phyloP scores from a whole-genome alignment of 2,888 invertebrate genomes.

The Drosophila siamana region DNA sequence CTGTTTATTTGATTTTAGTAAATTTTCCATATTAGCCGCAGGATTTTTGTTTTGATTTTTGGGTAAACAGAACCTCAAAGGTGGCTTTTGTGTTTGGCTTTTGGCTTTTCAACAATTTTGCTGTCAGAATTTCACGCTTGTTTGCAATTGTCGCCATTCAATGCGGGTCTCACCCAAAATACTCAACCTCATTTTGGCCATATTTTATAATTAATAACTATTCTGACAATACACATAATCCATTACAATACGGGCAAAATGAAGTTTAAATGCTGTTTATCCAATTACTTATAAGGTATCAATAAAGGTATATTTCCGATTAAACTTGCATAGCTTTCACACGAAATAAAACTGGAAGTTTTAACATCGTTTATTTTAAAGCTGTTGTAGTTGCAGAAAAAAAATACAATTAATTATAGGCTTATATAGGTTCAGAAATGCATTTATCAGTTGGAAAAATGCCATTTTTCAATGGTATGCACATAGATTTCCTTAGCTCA shows the following conservation, averaged over 20 bases:
- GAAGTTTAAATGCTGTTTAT: background rate
- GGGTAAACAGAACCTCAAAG: slow-evolving; percentile 69
- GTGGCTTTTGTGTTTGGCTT: slow-evolving; percentile 77
- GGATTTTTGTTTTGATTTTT: slow-evolving; percentile 54
- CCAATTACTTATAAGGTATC: no score
- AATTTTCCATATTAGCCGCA: slow-evolving; percentile 65
- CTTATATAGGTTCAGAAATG: background rate
- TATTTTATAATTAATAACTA: slow-evolving; percentile 42
- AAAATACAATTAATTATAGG: background rate
- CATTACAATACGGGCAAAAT: background rate
- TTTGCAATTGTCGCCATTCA: slow-evolving; percentile 58
- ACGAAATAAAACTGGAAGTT: no score
- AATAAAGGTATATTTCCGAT: no score
- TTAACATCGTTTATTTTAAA: background rate
- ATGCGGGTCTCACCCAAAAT: slow-evolving; percentile 24
- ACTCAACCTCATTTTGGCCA: slow-evolving; percentile 62
- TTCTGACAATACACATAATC: slow-evolving; percentile 10
- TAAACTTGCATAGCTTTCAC: no score
- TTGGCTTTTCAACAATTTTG: slow-evolving; percentile 68
- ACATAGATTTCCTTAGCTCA: slow-evolving; percentile 21
- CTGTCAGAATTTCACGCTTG: slow-evolving; percentile 51
- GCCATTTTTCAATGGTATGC: background rate
- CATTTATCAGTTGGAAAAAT: background rate
- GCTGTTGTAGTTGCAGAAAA: no score
- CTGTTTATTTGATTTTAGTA: slow-evolving; percentile 62